Evolutionary conservation across 2,797 vertebrate species (phyloP).

Genomic region (Remorina albescens): DNA sequence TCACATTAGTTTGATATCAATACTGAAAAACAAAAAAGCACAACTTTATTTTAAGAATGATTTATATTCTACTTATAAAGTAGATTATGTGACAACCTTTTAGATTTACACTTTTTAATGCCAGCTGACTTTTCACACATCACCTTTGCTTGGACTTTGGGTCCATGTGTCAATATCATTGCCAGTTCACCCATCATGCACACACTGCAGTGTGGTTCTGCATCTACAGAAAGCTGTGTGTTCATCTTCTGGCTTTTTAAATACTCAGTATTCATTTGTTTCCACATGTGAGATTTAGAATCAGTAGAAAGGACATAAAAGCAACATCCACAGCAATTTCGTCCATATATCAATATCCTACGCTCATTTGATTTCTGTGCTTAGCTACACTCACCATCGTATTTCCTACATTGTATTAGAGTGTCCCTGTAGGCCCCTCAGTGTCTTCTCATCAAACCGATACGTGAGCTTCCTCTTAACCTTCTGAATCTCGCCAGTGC

Average conservation of each 20-base stretch:
- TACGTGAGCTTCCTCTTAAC: slow-evolving; percentile 89
- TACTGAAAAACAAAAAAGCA: slow-evolving; percentile 43
- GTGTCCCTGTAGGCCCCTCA: slow-evolving; percentile 78
- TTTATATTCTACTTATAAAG: slow-evolving; percentile 84
- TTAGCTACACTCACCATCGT: neutral
- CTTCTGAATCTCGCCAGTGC: slow-evolving; percentile 87
- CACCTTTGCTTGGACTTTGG: slow-evolving; percentile 3
- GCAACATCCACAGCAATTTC: neutral
- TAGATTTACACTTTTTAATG: slow-evolving; percentile 79
- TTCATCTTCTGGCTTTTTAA: slow-evolving; percentile 58
- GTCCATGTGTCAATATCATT: neutral
- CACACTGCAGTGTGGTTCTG: slow-evolving; percentile 15
- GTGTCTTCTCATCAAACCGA: slow-evolving; percentile 82
- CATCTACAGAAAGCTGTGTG: slow-evolving; percentile 16
- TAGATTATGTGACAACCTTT: slow-evolving; percentile 82
- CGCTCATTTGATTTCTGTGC: slow-evolving; percentile 28
- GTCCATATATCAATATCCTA: slow-evolving; percentile 1
- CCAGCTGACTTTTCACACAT: slow-evolving; percentile 47
- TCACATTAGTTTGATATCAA: slow-evolving; percentile 32
- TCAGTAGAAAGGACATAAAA: slow-evolving; percentile 30
- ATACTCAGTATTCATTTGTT: slow-evolving; percentile 86
- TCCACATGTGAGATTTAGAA: slow-evolving; percentile 37
- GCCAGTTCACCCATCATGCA: neutral
- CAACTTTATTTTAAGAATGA: slow-evolving; percentile 37
- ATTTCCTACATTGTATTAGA: slow-evolving; percentile 28